These are phyloP conservation scores for Bucco capensis DNA, from an alignment of 2,113 vertebrate genomes.

Conservation along the genomic window DNA sequence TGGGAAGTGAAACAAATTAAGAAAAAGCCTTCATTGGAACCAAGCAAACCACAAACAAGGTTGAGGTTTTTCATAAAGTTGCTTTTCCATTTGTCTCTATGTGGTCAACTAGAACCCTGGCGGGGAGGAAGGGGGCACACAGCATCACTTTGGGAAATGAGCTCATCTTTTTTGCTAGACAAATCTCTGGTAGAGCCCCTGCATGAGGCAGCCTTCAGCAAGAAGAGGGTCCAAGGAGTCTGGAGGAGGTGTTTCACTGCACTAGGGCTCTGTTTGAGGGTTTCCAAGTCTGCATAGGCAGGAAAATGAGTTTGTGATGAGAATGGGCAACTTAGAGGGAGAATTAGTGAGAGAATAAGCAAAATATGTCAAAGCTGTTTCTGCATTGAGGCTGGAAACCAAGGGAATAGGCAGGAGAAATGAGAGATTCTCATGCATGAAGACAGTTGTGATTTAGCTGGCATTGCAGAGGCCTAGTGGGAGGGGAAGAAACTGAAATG, in stretches of 20 bases:
- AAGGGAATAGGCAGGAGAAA: slow-evolving; percentile 45
- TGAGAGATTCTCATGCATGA: slow-evolving; percentile 47
- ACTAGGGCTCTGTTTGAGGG: rapidly evolving
- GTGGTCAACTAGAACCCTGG: not conserved
- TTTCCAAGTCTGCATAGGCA: not conserved
- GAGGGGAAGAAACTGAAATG: not conserved
- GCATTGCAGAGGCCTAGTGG: slow-evolving; percentile 2
- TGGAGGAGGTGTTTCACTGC: rapidly evolving
- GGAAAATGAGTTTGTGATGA: not conserved
- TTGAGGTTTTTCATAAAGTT: not conserved
- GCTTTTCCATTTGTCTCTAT: not conserved
- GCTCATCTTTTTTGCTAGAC: not conserved
- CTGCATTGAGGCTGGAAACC: slow-evolving; percentile 13
- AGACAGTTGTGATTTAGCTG: slow-evolving; percentile 17
- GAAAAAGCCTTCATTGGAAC: not conserved
- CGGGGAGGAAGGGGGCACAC: not conserved
- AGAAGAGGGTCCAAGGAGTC: not conserved
- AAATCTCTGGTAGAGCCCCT: not conserved
- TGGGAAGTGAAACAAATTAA: not conserved
- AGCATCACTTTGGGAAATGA: not conserved
- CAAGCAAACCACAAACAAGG: not conserved
- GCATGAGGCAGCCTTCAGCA: not conserved
- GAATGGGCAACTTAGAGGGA: not conserved
- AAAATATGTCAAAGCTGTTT: slow-evolving; percentile 49
- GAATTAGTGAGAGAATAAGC: slow-evolving; percentile 41